These are phyloP conservation scores for Oreochromis tanganicae DNA, from an alignment of 2,113 vertebrate genomes.

Conservation along the genomic window DNA sequence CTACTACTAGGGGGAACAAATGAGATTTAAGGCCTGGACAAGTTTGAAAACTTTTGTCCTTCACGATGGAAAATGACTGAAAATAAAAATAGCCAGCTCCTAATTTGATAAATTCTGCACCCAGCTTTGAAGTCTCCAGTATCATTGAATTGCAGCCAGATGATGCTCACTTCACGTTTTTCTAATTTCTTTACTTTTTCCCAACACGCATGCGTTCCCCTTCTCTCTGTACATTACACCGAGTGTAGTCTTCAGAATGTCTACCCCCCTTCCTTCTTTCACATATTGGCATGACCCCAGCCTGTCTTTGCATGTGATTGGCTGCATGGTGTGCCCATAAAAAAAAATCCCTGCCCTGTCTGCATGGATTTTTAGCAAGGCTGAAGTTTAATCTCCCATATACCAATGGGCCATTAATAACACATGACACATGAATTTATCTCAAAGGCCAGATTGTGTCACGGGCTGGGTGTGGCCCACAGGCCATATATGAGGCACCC, in stretches of 20 bases:
- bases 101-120: not conserved
- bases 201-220: not conserved
- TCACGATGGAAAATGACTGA: not conserved
- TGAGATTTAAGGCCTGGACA: not conserved
- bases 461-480: not conserved
- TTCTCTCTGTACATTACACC: not conserved
- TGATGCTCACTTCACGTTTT: not conserved
- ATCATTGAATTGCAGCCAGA: not conserved
- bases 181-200: not conserved
- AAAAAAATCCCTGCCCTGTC: not conserved
- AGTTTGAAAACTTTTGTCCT: not conserved
- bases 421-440: not conserved
- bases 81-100: not conserved
- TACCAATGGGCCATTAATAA: not conserved
- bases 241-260: not conserved
- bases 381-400: not conserved
- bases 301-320: not conserved
- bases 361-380: not conserved
- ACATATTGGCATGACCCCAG: not conserved
- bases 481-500: fast-evolving
- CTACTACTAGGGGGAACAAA: fast-evolving
- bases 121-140: not conserved
- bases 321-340: not conserved
- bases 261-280: not conserved
- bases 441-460: not conserved